These are phyloP conservation scores for Therioaphis trifolii DNA, from an alignment of 2,888 invertebrate genomes.

Conservation along the genomic window DNA sequence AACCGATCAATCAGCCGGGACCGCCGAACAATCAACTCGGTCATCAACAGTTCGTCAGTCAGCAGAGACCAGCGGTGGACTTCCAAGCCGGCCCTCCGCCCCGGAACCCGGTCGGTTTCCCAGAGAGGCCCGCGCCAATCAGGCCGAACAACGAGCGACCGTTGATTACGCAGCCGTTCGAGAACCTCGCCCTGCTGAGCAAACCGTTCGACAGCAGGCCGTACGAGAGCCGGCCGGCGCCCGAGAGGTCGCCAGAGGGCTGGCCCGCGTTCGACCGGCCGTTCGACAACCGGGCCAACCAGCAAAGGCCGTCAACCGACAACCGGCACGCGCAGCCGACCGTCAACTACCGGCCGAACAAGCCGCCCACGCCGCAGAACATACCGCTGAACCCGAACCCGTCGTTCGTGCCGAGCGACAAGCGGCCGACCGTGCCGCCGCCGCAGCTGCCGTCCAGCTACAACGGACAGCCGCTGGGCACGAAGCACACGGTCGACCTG, in stretches of 20 bases:
- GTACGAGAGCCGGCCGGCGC: slow-evolving; percentile 17
- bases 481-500: slow-evolving; percentile 48
- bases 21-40: not conserved
- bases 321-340: slow-evolving; percentile 1
- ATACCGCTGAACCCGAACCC: slow-evolving; percentile 43
- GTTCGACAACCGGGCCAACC: slow-evolving; percentile 40
- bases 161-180: slow-evolving; percentile 63
- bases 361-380: slow-evolving; percentile 41
- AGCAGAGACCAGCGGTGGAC: slow-evolving; percentile 29
- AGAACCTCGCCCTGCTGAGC: slow-evolving; percentile 56
- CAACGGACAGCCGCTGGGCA: slow-evolving; percentile 48
- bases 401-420: slow-evolving; percentile 42
- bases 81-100: slow-evolving; percentile 20
- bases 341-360: slow-evolving; percentile 32
- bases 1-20: too few relatives aligned
- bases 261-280: slow-evolving; percentile 7
- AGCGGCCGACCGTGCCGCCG: slow-evolving; percentile 34
- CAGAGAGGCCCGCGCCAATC: slow-evolving; percentile 53
- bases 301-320: too few relatives aligned
- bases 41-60: slow-evolving; percentile 40
- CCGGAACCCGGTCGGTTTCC: slow-evolving; percentile 27
- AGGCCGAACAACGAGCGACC: slow-evolving; percentile 56
- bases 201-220: slow-evolving; percentile 20
- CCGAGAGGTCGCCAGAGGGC: slow-evolving; percentile 15
- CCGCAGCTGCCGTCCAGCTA: slow-evolving; percentile 42